These are phyloP conservation scores for Dynastes tityus DNA, from an alignment of 2,888 invertebrate species.

Conservation along the genomic window DNA sequence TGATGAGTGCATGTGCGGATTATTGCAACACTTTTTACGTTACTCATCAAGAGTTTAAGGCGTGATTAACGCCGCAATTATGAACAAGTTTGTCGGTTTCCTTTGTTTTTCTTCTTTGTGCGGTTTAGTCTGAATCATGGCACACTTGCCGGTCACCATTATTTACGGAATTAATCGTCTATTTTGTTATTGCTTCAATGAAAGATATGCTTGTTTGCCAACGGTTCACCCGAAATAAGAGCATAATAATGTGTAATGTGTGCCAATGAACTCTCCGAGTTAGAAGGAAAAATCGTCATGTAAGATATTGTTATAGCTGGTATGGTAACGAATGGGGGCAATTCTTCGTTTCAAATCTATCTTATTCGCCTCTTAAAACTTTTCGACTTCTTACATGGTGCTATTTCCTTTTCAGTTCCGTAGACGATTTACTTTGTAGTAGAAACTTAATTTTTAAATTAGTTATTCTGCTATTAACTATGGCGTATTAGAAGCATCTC, in stretches of 20 bases:
- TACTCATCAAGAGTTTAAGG: constrained; percentile 24
- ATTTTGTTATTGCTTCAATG: neutral
- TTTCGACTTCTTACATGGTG: too few species aligned
- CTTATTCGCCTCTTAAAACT: too few species aligned
- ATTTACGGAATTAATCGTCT: constrained; percentile 15
- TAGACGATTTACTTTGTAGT: too few species aligned
- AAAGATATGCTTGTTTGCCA: constrained; percentile 15
- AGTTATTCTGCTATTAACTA: too few species aligned
- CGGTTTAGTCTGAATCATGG: constrained; percentile 22
- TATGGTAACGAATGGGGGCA: too few species aligned
- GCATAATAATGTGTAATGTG: neutral
- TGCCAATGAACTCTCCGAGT: neutral
- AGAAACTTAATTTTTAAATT: too few species aligned
- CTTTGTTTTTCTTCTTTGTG: constrained; percentile 16
- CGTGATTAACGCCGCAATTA: constrained; percentile 24
- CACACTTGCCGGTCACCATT: neutral
- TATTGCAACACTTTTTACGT: constrained; percentile 29
- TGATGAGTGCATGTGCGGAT: constrained; percentile 23
- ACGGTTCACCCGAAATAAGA: neutral
- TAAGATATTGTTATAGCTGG: too few species aligned
- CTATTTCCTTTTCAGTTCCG: too few species aligned
- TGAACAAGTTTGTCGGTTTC: constrained; percentile 20
- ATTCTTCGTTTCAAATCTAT: too few species aligned
- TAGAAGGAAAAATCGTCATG: neutral
- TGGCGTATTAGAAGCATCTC: too few species aligned